Evolutionary conservation across 2,113 vertebrate genomes (phyloP).

Genomic region (Eurypyga helias): DNA sequence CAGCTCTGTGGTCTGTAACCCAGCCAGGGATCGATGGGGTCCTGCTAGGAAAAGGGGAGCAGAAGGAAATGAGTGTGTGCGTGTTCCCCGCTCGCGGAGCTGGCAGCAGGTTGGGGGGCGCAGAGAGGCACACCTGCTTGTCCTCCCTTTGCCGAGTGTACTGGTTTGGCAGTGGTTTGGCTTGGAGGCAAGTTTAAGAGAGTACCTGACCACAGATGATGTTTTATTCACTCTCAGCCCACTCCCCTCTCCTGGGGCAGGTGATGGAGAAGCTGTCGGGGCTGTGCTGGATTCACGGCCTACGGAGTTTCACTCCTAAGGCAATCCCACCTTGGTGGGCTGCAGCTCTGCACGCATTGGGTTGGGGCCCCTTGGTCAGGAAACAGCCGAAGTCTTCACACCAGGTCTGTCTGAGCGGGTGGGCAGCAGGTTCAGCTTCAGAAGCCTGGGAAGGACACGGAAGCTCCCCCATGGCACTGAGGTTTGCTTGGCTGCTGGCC

Average conservation of each 20-base stretch:
- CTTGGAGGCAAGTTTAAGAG: neutral
- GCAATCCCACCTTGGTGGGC: neutral
- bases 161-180: neutral
- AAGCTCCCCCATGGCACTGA: neutral
- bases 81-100: fast-evolving
- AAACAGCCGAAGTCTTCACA: neutral
- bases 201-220: neutral
- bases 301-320: neutral
- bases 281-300: neutral
- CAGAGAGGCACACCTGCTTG: neutral
- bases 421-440: neutral
- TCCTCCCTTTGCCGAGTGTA: neutral
- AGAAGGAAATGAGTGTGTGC: neutral
- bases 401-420: neutral
- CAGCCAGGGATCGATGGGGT: neutral
- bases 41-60: neutral
- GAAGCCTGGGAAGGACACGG: fast-evolving
- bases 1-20: neutral
- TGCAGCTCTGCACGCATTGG: neutral
- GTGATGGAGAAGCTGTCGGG: neutral
- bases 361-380: neutral
- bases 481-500: neutral
- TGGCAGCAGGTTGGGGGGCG: neutral
- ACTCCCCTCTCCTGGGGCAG: neutral
- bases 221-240: neutral